Evolutionary conservation across 2,113 vertebrate species (phyloP).

Genomic region (Xenopus borealis): DNA sequence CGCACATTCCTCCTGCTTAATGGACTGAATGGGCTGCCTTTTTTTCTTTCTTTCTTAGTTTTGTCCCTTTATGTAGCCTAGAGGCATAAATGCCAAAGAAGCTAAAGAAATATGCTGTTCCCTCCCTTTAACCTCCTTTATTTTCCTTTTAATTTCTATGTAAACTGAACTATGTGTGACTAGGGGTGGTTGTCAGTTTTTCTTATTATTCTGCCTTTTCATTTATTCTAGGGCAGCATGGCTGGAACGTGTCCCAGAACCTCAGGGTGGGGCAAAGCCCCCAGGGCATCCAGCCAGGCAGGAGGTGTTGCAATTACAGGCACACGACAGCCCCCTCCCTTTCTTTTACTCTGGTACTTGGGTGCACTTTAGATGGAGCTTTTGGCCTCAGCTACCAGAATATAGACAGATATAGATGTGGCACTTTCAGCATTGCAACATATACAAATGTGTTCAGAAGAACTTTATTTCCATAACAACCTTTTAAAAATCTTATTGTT

Average conservation of each 20-base stretch:
- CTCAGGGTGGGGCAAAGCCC: conserved; percentile 40
- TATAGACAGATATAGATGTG: no score
- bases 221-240: conserved; percentile 51
- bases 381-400: no score
- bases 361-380: not conserved
- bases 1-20: conserved; percentile 40
- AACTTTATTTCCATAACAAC: no score
- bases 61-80: conserved; percentile 29
- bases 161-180: conserved; percentile 48
- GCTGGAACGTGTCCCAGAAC: conserved; percentile 51
- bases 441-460: no score
- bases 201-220: conserved; percentile 40
- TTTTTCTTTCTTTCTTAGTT: conserved; percentile 21
- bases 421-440: no score
- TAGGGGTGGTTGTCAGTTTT: conserved; percentile 53
- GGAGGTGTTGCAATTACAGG: conserved; percentile 40
- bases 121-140: conserved; percentile 29
- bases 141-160: conserved; percentile 41
- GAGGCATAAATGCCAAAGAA: conserved; percentile 40
- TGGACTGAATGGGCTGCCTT: conserved; percentile 44
- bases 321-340: conserved; percentile 40
- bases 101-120: conserved; percentile 30
- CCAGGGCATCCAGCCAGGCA: conserved; percentile 29
- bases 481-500: no score
- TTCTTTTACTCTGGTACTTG: conserved; percentile 13